Conservation (phyloP, 2,888 invertebrate genomes). For the Cerastoderma edule region DNA sequence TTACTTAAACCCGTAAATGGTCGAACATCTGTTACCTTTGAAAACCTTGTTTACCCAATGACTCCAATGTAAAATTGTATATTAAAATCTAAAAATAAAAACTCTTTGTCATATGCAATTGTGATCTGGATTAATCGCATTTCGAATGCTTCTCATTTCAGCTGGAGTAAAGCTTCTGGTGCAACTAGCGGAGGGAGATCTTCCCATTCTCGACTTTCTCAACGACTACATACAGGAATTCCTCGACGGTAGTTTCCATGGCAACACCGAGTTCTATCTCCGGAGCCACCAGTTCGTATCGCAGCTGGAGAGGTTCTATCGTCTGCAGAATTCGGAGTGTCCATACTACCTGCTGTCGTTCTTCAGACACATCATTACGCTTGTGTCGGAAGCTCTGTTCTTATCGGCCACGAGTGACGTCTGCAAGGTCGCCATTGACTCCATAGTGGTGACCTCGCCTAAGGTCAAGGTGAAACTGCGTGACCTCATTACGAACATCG, state of each 20-base stretch:
- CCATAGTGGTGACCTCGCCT: slow-evolving; percentile 56
- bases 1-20: no score
- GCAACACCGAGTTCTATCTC: slow-evolving; percentile 59
- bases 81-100: no score
- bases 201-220: slow-evolving; percentile 62
- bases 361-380: slow-evolving; percentile 59
- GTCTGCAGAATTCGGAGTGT: slow-evolving; percentile 47
- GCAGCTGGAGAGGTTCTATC: slow-evolving; percentile 56
- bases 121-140: no score
- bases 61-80: no score
- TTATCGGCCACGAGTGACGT: slow-evolving; percentile 55
- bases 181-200: slow-evolving; percentile 63
- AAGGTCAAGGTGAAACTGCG: slow-evolving; percentile 52
- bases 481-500: slow-evolving; percentile 48
- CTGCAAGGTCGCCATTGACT: slow-evolving; percentile 64
- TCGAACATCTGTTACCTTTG: no score
- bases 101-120: no score
- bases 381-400: slow-evolving; percentile 64
- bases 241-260: slow-evolving; percentile 54
- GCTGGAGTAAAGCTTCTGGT: slow-evolving; percentile 63
- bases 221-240: slow-evolving; percentile 58
- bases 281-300: slow-evolving; percentile 62
- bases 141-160: slow-evolving; percentile 4
- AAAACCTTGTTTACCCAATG: no score
- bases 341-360: slow-evolving; percentile 59